Evolutionary conservation across 1,140 invertebrate species (phyloP), one percentile per base, ranked within the genome.

Genomic region (Nebria ingens): DNA sequence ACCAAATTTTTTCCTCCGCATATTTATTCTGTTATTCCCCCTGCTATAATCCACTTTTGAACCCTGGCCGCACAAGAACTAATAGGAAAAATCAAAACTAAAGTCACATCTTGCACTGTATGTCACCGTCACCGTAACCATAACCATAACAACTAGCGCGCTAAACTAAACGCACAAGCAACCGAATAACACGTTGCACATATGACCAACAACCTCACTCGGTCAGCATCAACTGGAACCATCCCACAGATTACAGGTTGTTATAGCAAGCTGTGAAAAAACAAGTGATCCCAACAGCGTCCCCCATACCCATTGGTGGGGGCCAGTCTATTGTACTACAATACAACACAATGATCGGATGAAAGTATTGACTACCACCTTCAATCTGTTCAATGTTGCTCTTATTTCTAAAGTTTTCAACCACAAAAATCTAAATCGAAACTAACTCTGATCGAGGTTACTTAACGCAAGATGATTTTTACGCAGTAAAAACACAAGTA

Each of bases 191-290:
- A 50, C 13, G 40, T 25, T 6, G 25, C 25, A 29, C 25, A 29
- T 29, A 13, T 13, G 25, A 6, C 13, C 13, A 29, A 6, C 13
- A 29, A n/a, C n/a, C n/a, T n/a, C 25, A 29, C 4, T 17, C 3
- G 15, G 3, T 17, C 40, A 45, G 40, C 40, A 45, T 45, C 40
- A 11, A 45, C 40, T 45, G 15, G 13, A 45, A 45, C 40, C 40
- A 45, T 45, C 40, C 56, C 59, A 58, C 58, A 59, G 62, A 61
- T 59, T 61, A 61, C 61, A 63, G 62, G 62, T 63, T 63, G 62
- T 61, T 63, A 63, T 63, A 61, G 62, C 56, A 58, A 58, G 58
- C 58, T 55, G 54, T 60, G 61, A 58, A 57, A 59, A 62, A 62
- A 62, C 58, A 62, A 58, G 60, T 58, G 52, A 53, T 51, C 38